These are phyloP conservation scores for Tenthredo mesomela DNA, from an alignment of 2,888 invertebrate species.

Conservation along the genomic window DNA sequence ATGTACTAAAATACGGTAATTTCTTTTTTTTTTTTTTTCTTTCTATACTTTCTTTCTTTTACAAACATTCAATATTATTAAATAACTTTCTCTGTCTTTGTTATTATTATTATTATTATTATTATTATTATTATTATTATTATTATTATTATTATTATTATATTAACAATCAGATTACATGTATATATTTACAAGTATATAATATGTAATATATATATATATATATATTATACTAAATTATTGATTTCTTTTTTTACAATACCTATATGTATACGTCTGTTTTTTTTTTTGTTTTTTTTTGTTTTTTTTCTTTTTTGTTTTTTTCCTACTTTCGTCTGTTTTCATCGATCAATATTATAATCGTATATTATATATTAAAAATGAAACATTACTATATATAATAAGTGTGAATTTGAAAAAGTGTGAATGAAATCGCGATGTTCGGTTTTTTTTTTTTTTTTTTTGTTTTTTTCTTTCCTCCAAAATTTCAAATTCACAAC, in stretches of 20 bases:
- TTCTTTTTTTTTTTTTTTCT: neutral
- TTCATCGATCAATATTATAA: too few relatives aligned
- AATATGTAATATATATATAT: neutral
- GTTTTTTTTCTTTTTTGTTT: too few relatives aligned
- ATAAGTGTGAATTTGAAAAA: too few relatives aligned
- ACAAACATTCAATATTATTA: neutral
- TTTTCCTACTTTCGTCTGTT: too few relatives aligned
- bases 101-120: neutral
- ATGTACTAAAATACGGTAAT: neutral
- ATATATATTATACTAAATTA: conserved; percentile 3
- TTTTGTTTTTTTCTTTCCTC: neutral
- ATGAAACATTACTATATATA: too few relatives aligned
- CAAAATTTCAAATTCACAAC: too few relatives aligned
- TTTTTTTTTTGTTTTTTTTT: too few relatives aligned
- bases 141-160: neutral
- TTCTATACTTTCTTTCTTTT: neutral
- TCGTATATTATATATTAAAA: too few relatives aligned
- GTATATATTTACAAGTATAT: neutral
- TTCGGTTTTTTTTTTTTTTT: neutral
- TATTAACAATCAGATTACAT: neutral
- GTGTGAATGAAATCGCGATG: too few relatives aligned
- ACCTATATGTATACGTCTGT: neutral
- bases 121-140: neutral
- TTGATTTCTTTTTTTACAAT: neutral
- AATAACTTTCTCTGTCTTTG: too few relatives aligned